Percentiles rank a stretch among this genome's conserved stretches.
Conservation (phyloP, 2,797 vertebrate species). For the Sebastes vulpes region DNA sequence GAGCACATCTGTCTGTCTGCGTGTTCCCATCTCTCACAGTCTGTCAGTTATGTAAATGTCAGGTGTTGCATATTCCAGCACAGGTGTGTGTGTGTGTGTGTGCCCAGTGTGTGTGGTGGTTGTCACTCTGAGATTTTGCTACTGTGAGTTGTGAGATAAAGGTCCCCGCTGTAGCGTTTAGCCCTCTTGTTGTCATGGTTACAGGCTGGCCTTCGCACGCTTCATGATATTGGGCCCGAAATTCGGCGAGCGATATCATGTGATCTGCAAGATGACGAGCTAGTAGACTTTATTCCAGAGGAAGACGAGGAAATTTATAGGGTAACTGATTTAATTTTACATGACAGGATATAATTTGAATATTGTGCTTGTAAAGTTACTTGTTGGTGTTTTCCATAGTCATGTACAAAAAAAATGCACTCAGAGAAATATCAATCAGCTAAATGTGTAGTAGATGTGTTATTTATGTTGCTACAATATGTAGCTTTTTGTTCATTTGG, state of each 20-base stretch:
- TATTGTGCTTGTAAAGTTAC: constrained; percentile 29
- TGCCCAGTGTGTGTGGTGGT: constrained; percentile 63
- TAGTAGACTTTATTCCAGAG: constrained; percentile 95
- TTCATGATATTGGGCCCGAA: constrained; percentile 99
- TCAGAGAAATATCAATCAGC: constrained; percentile 7
- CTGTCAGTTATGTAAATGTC: constrained; percentile 75
- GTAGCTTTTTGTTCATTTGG: constrained; percentile 33
- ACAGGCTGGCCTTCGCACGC: constrained; percentile 98
- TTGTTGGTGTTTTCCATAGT: constrained; percentile 11
- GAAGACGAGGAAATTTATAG: constrained; percentile 99
- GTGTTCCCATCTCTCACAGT: constrained; percentile 77
- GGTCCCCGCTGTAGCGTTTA: constrained; percentile 66
- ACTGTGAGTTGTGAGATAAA: constrained; percentile 69
- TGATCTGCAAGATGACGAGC: constrained; percentile 99
- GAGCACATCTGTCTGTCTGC: constrained; percentile 78
- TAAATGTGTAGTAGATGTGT: constrained; percentile 30
- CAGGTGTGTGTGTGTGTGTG: constrained; percentile 62
- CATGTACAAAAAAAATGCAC: constrained; percentile 23
- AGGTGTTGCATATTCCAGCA: constrained; percentile 58
- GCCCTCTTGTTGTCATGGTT: constrained; percentile 88
- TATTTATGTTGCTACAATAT: constrained; percentile 21
- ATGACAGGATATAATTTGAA: constrained; percentile 48
- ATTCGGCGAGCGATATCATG: constrained; percentile 99
- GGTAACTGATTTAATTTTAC: constrained; percentile 90
- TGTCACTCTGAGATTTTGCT: constrained; percentile 55